Evolutionary conservation across 2,797 vertebrate species (phyloP).

Genomic region (Cacajao melanocephalus): DNA sequence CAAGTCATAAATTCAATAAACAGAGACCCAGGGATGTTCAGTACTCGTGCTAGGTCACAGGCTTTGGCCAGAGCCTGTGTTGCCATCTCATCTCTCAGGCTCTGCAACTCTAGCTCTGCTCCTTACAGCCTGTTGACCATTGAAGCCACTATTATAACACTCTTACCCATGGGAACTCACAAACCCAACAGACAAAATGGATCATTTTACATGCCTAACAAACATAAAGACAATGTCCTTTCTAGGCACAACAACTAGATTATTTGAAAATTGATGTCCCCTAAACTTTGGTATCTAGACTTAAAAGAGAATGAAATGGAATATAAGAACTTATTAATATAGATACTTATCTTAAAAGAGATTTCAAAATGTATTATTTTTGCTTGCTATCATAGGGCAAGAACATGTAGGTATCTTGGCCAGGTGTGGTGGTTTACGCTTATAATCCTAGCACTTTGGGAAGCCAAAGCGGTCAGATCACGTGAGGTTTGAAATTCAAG

Average conservation of each 20-base stretch:
- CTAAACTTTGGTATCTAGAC: not conserved
- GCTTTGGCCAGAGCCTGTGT: not conserved
- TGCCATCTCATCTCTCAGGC: not conserved
- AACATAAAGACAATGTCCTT: not conserved
- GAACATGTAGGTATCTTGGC: not conserved
- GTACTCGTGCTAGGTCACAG: not conserved
- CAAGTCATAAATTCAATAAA: not conserved
- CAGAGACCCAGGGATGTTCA: not conserved
- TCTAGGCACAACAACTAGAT: not conserved
- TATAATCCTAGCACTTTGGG: no score
- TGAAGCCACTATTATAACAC: not conserved
- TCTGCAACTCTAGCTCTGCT: not conserved
- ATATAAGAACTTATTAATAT: not conserved
- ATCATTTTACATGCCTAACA: not conserved
- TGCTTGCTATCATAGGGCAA: not conserved
- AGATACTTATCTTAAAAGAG: not conserved
- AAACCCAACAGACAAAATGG: not conserved
- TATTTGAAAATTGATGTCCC: constrained; percentile 22
- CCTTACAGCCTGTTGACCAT: not conserved
- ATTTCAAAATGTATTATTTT: constrained; percentile 20
- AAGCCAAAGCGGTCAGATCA: no score
- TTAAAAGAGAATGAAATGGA: constrained; percentile 39
- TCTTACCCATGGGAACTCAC: not conserved
- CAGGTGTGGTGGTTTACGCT: no score
- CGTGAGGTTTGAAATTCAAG: no score